Percentiles rank a stretch among this genome's conserved stretches.
These are phyloP conservation scores for Fulmarus glacialis DNA, from an alignment of 2,113 vertebrate species.

Conservation along the genomic window DNA sequence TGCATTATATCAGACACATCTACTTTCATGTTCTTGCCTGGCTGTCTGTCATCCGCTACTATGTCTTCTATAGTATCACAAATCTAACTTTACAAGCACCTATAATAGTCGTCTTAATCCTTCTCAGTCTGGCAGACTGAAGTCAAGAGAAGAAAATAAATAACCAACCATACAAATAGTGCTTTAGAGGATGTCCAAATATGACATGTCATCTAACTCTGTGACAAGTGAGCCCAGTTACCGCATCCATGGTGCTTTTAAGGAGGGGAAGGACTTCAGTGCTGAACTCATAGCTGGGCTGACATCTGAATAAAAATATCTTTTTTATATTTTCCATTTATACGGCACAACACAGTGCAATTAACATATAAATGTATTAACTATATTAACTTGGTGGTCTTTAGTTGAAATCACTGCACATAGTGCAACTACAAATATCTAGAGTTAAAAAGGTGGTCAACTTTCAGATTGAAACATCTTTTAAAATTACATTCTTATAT, in stretches of 20 bases:
- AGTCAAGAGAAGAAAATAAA: neutral
- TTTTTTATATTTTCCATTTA: neutral
- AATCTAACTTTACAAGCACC: neutral
- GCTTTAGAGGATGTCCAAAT: neutral
- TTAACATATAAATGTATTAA: neutral
- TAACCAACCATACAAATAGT: neutral
- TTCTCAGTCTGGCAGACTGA: neutral
- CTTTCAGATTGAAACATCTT: neutral
- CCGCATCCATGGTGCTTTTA: neutral
- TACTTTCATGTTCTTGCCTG: neutral
- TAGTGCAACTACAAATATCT: neutral
- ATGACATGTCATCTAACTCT: neutral
- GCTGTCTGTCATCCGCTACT: neutral
- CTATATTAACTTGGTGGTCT: neutral
- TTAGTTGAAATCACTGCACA: neutral
- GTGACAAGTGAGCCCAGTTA: neutral
- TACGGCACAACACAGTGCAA: neutral
- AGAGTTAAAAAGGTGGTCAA: neutral
- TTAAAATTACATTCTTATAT: neutral
- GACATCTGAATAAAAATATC: neutral
- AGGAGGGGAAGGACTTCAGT: neutral
- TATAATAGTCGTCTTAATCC: constrained; percentile 7
- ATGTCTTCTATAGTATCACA: neutral
- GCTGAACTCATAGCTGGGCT: neutral
- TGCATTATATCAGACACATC: neutral